Base-by-base conservation (phyloP, 1,140 invertebrate species). In the Mercenaria mercenaria region DNA sequence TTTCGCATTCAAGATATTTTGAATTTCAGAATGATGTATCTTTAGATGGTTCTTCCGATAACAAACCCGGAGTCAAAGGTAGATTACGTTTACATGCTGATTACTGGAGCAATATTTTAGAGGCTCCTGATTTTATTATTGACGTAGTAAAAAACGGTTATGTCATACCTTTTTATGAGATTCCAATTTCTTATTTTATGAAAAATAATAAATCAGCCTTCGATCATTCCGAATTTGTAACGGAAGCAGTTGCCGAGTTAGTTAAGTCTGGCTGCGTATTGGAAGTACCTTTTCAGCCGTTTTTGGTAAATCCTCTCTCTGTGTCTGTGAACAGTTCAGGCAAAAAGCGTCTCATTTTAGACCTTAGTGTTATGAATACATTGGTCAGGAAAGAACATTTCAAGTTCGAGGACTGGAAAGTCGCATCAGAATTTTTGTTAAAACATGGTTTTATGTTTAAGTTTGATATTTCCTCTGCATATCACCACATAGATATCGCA, bases 271-370 rank as follows among this genome's bases (percentile, higher is more conserved):
- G 76, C 18, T 50, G 34, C 20, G 76, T 79, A 4, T 59, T 79
- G 18, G 76, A 79, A 59, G 76, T 79, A 13, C 76, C 47, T 32
- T 79, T 59, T 79, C 43, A n/a, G 8, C 76, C 76, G 3, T 79
- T n/a, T 52, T 41, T 79, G 15, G 76, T 79, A 29, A 79, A 29
- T 23, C 76, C 76, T 13, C 32, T 79, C 1, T 79, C 76, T 10
- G 76, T 79, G 43, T 79, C 76, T 23, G 76, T 79, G 11, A 79
- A 79, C 26, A 52, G 47, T 59, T 41, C 29, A 3, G 76, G 76
- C 10, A 50, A 50, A 47, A 92, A 92, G 69, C 29, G 56, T 76
- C 85, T 67, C 90, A 88, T 61, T 83, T 88, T 91, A 61, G 80
- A 90, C 82, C 59, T 47, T 59, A 69, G 72, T 43, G 67, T 39